A percentile compares a stretch with the other conserved stretches of the same genome.
Conservation (phyloP, 2,797 vertebrate species). For the Otolemur crassicaudatus region DNA sequence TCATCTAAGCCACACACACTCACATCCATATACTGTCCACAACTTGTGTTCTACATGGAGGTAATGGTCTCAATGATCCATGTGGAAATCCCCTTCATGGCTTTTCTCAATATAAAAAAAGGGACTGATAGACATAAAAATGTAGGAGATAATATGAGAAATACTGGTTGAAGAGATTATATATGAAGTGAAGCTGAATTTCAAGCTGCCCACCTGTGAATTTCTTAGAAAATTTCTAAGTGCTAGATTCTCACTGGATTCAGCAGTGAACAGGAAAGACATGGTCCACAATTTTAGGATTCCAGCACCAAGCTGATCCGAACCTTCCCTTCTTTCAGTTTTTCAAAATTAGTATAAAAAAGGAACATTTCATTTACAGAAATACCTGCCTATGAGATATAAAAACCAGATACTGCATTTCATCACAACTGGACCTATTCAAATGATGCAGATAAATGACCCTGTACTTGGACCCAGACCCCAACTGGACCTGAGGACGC, state of each 20-base stretch:
- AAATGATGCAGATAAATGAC: neutral
- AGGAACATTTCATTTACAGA: neutral
- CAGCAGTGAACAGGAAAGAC: neutral
- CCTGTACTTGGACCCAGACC: neutral
- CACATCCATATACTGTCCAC: neutral
- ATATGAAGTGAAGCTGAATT: neutral
- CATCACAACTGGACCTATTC: neutral
- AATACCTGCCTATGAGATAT: neutral
- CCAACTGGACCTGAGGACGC: neutral
- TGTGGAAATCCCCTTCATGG: neutral
- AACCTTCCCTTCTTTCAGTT: neutral
- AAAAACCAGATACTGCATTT: neutral
- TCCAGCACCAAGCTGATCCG: neutral
- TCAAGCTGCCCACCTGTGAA: neutral
- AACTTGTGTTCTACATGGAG: neutral
- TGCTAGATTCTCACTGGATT: neutral
- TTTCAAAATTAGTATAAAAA: neutral
- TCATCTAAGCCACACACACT: neutral
- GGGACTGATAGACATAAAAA: neutral
- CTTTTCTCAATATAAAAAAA: neutral
- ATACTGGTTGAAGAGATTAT: neutral
- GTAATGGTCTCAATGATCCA: neutral
- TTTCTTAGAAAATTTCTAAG: neutral
- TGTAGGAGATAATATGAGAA: neutral
- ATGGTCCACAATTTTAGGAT: neutral